Percentiles rank a stretch among this genome's conserved stretches.
phyloP scores from a whole-genome alignment of 1,140 invertebrate genomes.

The Caenorhabditis tropicalis region DNA sequence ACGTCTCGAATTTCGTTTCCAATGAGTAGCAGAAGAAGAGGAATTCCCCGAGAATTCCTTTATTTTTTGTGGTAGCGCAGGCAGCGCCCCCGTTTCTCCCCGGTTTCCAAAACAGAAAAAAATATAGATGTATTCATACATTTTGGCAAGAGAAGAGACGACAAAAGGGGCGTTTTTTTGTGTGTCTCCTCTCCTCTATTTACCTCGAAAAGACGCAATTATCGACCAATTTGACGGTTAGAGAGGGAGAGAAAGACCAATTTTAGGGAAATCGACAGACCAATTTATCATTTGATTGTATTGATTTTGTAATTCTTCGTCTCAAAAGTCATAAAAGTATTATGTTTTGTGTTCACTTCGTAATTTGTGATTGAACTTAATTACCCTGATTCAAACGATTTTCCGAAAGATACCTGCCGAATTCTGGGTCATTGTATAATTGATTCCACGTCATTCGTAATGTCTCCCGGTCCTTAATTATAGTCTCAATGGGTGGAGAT shows the following conservation, averaged over 20 bases:
- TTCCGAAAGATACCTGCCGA: too few species aligned
- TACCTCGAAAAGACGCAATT: slow-evolving; percentile 11
- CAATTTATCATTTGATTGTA: neutral
- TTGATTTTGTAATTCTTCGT: too few species aligned
- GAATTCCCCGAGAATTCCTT: neutral
- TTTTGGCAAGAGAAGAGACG: neutral
- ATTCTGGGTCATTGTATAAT: too few species aligned
- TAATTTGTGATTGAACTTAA: too few species aligned
- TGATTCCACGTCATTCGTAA: too few species aligned
- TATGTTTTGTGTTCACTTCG: too few species aligned
- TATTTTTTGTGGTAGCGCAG: neutral
- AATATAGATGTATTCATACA: slow-evolving; percentile 36
- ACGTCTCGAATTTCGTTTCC: slow-evolving; percentile 16
- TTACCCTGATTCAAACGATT: too few species aligned
- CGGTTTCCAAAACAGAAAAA: slow-evolving; percentile 10
- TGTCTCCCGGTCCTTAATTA: too few species aligned
- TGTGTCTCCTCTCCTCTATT: neutral
- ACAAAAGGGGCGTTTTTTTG: neutral
- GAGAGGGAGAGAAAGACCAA: neutral
- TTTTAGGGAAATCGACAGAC: neutral
- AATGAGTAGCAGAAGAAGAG: neutral
- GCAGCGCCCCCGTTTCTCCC: neutral
- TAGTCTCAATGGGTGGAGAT: too few species aligned
- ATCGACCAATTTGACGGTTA: slow-evolving; percentile 21
- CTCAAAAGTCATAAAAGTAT: too few species aligned